Conservation (phyloP, 2,888 invertebrate species). For the Epsilonema sp. region DNA sequence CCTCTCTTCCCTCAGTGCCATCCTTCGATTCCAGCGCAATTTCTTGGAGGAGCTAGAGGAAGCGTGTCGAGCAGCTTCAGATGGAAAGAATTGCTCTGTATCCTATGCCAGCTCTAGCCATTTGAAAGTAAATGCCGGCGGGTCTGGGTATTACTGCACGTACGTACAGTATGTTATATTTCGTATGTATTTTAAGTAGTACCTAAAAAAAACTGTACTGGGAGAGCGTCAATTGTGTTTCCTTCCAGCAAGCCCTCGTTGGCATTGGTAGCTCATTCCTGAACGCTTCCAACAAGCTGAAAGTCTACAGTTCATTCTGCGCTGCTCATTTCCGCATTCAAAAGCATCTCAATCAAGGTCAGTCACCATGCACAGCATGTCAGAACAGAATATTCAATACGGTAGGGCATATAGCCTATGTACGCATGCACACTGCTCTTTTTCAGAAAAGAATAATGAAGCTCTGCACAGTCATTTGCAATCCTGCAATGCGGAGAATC, state of each 20-base stretch:
- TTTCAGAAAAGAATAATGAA: slow-evolving; percentile 75
- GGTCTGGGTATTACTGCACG: no score
- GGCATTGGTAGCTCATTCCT: slow-evolving; percentile 89
- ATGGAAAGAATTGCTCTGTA: no score
- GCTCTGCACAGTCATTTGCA: slow-evolving; percentile 82
- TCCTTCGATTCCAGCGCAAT: slow-evolving; percentile 84
- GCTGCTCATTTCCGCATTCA: slow-evolving; percentile 96
- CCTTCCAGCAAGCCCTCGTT: slow-evolving; percentile 70
- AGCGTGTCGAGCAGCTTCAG: slow-evolving; percentile 25
- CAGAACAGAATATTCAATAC: no score
- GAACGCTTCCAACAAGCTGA: slow-evolving; percentile 93
- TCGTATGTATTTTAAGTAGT: no score
- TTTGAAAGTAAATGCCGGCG: no score
- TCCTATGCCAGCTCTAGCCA: no score
- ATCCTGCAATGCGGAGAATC: slow-evolving; percentile 80
- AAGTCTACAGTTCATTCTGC: slow-evolving; percentile 94
- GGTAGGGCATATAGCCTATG: neutral
- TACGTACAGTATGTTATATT: no score
- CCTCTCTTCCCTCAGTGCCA: slow-evolving; percentile 92
- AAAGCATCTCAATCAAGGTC: slow-evolving; percentile 92
- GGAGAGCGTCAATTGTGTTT: no score
- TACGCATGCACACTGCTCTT: slow-evolving; percentile 15
- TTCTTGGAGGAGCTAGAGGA: slow-evolving; percentile 58
- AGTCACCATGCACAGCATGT: no score
- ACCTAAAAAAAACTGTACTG: no score